Evolutionary conservation across 2,113 vertebrate species (phyloP).

Genomic region (Deroptyus accipitrinus): DNA sequence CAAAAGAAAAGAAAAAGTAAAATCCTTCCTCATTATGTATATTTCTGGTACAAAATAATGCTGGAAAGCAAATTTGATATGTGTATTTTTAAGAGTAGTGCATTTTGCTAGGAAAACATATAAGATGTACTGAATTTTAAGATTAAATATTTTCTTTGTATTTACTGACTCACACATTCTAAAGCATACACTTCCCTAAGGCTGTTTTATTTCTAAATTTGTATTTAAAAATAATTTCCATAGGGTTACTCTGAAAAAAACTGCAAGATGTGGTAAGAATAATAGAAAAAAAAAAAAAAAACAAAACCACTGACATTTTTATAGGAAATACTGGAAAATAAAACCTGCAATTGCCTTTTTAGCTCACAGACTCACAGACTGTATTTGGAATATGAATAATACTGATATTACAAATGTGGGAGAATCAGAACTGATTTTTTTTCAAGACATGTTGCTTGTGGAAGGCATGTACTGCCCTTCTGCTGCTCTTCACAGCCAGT

Average conservation of each 20-base stretch:
- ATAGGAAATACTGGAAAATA: not conserved
- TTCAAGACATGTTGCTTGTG: not conserved
- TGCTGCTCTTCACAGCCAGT: not conserved
- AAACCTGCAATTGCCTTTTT: not conserved
- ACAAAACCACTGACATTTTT: not conserved
- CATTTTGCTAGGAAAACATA: not conserved
- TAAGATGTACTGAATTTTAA: not conserved
- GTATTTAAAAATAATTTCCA: not conserved
- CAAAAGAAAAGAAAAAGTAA: not conserved
- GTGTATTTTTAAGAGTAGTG: not conserved
- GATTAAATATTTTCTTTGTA: not conserved
- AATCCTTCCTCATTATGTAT: not conserved
- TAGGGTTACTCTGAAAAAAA: not conserved
- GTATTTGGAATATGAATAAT: not conserved
- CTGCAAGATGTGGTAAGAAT: not conserved
- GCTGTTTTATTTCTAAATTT: conserved; percentile 1
- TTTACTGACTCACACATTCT: not conserved
- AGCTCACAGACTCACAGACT: not conserved
- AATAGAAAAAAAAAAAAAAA: not conserved
- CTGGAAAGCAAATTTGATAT: not conserved
- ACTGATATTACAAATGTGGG: not conserved
- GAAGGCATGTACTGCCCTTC: not conserved
- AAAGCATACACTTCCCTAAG: not conserved
- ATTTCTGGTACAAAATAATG: not conserved
- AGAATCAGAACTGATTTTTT: not conserved